Evolutionary conservation across 2,888 invertebrate genomes (phyloP), one percentile per base, ranked within the genome.

Genomic region (Tachina lurida): DNA sequence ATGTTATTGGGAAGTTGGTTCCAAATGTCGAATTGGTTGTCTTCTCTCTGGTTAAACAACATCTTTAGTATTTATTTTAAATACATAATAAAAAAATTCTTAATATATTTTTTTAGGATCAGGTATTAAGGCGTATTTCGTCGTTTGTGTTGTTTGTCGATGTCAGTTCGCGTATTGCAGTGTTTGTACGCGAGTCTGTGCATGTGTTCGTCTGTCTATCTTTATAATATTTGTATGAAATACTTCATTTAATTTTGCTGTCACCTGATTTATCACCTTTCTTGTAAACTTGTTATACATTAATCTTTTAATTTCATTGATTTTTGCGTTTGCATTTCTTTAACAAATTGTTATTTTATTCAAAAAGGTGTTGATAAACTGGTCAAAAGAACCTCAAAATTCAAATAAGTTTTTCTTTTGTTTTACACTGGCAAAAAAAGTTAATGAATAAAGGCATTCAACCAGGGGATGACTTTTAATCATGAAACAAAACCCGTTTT

Each of bases 241-340:
- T 92, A 92, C 91, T 92, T 92, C 92, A 92, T 92, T 92, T 92
- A 92, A 92, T 92, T 92, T 92, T 78, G 74, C 90, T 92, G 92
- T 92, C 92, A 91, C 91, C 92, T 92, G 92, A 92, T 92, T 92
- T 92, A 92, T 92, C 91, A 91, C 91, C 91, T 90, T 90, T 90
- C 88, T 88, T 89, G 90, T 90, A 88, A 84, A 88, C 88, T 88
- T 89, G 89, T 89, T 91, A 89, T 90, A 89, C 87, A 88, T 88
- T 88, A 89, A 89, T 89, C 90, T 91, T 90, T 91, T 90, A 90
- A 89, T 91, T 91, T 91, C 87, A 87, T 87, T 86, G 89, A 90
- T 90, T 91, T 89, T 88, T 82, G 79, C 73, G 39, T 86, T 81
- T 84, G 65, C 43, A 68, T 80, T 82, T 82, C 68, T 75, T 70